These are phyloP conservation scores for Calameuta filiformis DNA, from an alignment of 2,888 invertebrate genomes.

Conservation along the genomic window DNA sequence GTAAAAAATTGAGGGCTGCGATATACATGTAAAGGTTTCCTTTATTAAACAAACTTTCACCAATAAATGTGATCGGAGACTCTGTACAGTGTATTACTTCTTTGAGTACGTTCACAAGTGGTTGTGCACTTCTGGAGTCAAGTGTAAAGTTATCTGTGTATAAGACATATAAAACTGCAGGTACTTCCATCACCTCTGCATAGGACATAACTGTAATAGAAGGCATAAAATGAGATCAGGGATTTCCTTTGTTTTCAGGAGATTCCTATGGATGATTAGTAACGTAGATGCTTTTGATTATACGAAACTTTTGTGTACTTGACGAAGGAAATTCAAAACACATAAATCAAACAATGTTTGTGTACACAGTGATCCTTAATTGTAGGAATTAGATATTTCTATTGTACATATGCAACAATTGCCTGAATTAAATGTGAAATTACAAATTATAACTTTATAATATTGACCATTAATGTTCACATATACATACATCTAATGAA, in stretches of 20 bases:
- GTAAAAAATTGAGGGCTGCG: not conserved
- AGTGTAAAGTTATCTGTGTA: constrained; percentile 55
- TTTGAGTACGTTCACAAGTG: constrained; percentile 49
- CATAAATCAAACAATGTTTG: not conserved
- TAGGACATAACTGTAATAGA: constrained; percentile 52
- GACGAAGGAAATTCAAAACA: not conserved
- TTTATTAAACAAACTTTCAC: constrained; percentile 52
- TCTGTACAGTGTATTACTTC: constrained; percentile 37
- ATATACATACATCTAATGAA: not conserved
- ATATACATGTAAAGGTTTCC: constrained; percentile 57
- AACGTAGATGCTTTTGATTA: not conserved
- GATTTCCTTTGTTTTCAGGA: not conserved
- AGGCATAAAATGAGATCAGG: not conserved
- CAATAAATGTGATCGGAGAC: constrained; percentile 33
- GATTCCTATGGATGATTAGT: not conserved
- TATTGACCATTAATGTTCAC: not conserved
- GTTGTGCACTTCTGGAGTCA: constrained; percentile 51
- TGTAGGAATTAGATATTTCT: not conserved
- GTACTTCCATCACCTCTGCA: constrained; percentile 48
- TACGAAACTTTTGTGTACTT: not conserved
- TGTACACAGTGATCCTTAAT: not conserved
- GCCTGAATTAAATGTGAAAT: not conserved
- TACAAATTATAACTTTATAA: not conserved
- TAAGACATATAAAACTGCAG: constrained; percentile 52
- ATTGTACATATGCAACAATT: not conserved